Percentiles rank a stretch among this genome's conserved stretches.
Conservation (phyloP, 1,140 invertebrate species). For the Drosophila sp. region DNA sequence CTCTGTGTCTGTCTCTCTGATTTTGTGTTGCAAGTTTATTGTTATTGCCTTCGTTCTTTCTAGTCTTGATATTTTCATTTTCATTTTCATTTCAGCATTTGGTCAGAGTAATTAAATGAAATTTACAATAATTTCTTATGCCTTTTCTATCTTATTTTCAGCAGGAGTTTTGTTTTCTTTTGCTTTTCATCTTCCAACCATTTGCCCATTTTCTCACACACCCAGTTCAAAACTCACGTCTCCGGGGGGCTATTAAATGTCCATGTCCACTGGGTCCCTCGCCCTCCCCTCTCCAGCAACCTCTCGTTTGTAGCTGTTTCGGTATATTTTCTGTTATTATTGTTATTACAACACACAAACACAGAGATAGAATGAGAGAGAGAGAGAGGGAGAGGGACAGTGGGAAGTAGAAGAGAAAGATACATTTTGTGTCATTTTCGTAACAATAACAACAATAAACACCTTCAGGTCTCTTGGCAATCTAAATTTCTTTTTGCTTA, state of each 20-base stretch:
- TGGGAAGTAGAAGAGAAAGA: neutral
- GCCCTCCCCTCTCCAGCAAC: too few relatives aligned
- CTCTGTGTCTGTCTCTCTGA: slow-evolving; percentile 4
- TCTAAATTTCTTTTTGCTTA: slow-evolving; percentile 12
- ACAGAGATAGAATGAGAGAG: slow-evolving; percentile 4
- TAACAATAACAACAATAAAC: slow-evolving; percentile 53
- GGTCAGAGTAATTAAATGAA: slow-evolving; percentile 75
- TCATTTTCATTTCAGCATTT: neutral
- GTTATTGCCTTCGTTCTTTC: slow-evolving; percentile 9
- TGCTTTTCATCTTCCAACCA: neutral
- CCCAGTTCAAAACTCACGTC: slow-evolving; percentile 55
- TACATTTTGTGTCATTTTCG: slow-evolving; percentile 34
- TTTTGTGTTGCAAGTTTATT: slow-evolving; percentile 37
- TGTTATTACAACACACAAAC: slow-evolving; percentile 62
- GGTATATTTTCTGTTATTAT: slow-evolving; percentile 47
- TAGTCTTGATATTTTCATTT: slow-evolving; percentile 67
- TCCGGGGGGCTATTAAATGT: slow-evolving; percentile 73
- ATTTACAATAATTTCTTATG: slow-evolving; percentile 73
- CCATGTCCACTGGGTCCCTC: slow-evolving; percentile 51
- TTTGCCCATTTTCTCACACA: slow-evolving; percentile 39
- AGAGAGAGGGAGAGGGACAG: neutral
- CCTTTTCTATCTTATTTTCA: slow-evolving; percentile 10
- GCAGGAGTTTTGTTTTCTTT: slow-evolving; percentile 4
- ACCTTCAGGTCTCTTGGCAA: slow-evolving; percentile 44
- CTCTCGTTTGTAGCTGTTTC: slow-evolving; percentile 43